phyloP scores from a whole-genome alignment of 2,888 invertebrate species.

The Tipula helvola region DNA sequence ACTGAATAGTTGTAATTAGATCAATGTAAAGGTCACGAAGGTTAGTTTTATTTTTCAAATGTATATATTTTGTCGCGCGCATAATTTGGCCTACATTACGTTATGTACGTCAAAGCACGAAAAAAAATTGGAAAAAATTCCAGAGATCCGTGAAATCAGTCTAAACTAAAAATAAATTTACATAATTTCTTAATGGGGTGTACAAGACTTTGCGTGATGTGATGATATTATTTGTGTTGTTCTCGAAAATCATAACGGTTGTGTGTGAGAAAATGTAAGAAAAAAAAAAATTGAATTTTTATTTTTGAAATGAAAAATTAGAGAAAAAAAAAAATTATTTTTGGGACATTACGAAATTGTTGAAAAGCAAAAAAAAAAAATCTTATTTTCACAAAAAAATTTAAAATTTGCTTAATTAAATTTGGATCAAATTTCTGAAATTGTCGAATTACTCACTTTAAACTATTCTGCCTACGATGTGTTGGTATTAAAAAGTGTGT shows the following conservation, averaged over 20 bases:
- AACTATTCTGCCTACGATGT: background rate
- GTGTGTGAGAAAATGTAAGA: background rate
- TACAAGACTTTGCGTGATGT: background rate
- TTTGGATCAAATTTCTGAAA: background rate
- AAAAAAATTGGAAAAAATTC: background rate
- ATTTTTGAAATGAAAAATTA: background rate
- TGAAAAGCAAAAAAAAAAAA: background rate
- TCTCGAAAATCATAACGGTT: background rate
- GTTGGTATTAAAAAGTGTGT: background rate
- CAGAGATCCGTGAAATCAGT: background rate
- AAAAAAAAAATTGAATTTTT: background rate
- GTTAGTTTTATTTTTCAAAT: background rate
- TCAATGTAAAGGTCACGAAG: background rate
- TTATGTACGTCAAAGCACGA: background rate
- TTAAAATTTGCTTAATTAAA: background rate
- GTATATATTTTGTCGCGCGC: background rate
- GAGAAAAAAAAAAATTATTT: background rate
- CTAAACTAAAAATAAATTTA: background rate
- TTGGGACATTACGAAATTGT: conserved; percentile 4
- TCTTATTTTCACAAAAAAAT: background rate
- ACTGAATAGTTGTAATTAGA: background rate
- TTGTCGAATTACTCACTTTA: background rate
- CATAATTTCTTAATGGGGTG: background rate
- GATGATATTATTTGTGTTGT: background rate
- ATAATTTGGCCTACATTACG: background rate